Base-by-base conservation (phyloP, 2,888 invertebrate genomes). In the Hipparchia semele region DNA sequence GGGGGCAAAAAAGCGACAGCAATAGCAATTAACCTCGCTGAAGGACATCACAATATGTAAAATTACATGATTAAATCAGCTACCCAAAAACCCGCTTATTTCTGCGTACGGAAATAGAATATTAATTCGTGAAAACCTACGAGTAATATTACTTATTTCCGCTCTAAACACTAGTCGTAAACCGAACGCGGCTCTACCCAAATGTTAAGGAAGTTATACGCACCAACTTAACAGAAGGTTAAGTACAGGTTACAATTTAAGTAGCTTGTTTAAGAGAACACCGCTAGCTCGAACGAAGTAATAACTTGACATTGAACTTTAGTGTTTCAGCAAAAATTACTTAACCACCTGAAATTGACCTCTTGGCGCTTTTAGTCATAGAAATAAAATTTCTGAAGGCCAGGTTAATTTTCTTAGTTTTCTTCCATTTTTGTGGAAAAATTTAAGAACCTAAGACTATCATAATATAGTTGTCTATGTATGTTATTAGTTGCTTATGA, bases 221-320 rank as follows among this genome's bases (percentile, higher is more conserved):
- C 12, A 9, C 33, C 8, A 60, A 59, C 59, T 9, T 13, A 56
- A 56, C 59, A 59, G 33, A 59, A 39, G 59, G 59, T 23, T 23
- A 23, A 23, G 23, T 23, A 23, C 0, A 23, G 23, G 23, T 60
- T 60, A 60, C 39, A 33, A 8, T 8, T 59, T 51, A 9, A 56
- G 58, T 23, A 58, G 10, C 10, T 1, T 2, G 33, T 59, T 23
- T 9, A 23, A 23, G 33, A 23, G 33, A 56, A 56, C 23, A 12
- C 2, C 6, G 39, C 33, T 59, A 33, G 59, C n/a, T 33, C 23
- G 33, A 10, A 39, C 39, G 2, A 4, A 39, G 59, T 59, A 59
- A 59, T 59, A 59, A 13, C 59, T 59, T 59, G 59, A 9, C 59
- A 59, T 59, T 59, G 59, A 59, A 33, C 23, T 59, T 59, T 59